phyloP scores from a whole-genome alignment of 2,888 invertebrate genomes.

The Epistrophe grossulariae region DNA sequence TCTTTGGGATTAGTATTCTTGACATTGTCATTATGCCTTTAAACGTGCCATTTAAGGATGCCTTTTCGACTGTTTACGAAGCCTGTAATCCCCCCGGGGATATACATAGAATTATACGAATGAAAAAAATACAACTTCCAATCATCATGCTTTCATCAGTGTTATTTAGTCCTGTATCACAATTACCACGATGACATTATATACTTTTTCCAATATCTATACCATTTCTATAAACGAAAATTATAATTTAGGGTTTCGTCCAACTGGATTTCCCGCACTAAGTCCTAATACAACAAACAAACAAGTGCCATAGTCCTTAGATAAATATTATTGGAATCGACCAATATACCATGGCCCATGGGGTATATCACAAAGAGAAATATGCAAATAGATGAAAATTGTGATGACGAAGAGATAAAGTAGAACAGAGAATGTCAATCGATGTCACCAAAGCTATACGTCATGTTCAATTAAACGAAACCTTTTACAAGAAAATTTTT shows the following conservation, averaged over 20 bases:
- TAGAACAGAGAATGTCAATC: constrained; percentile 49
- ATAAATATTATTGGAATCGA: constrained; percentile 29
- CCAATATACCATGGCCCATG: constrained; percentile 2
- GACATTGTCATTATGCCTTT: constrained; percentile 49
- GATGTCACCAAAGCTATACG: constrained; percentile 37
- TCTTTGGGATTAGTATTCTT: constrained; percentile 56
- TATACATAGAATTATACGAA: not conserved
- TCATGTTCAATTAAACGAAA: constrained; percentile 38
- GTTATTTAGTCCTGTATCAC: not conserved
- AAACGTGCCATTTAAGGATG: constrained; percentile 37
- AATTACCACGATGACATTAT: not conserved
- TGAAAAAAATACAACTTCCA: constrained; percentile 3
- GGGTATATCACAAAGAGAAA: constrained; percentile 12
- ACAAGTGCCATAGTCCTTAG: constrained; percentile 19
- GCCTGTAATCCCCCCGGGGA: constrained; percentile 25
- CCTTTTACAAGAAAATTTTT: constrained; percentile 26
- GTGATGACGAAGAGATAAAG: not conserved
- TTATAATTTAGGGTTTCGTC: constrained; percentile 51
- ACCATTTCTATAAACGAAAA: constrained; percentile 15
- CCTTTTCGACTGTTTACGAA: constrained; percentile 23
- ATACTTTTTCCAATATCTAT: constrained; percentile 6
- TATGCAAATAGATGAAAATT: constrained; percentile 60
- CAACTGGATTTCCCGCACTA: constrained; percentile 34
- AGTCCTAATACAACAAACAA: constrained; percentile 49
- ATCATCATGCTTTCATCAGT: constrained; percentile 10